Evolutionary conservation across 2,888 invertebrate genomes (phyloP), one percentile per base, ranked within the genome.

Genomic region (Aplocera efformata): DNA sequence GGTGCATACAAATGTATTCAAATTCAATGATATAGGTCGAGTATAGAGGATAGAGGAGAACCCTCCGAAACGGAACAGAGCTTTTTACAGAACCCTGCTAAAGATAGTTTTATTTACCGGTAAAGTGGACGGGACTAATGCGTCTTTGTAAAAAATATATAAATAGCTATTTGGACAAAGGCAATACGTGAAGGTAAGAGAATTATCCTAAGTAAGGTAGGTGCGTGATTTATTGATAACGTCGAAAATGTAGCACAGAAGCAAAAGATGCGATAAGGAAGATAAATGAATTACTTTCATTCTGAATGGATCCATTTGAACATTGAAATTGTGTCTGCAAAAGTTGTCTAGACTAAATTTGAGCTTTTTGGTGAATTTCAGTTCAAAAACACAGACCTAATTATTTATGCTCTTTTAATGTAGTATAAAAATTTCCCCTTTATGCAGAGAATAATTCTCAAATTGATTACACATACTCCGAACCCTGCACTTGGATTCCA

Each of bases 221-320:
- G 77, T 75, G 67, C 68, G 77, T 83, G 83, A 84, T 82, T 82
- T 83, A 84, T 83, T 65, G 80, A 77, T 75, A 72, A 65, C 66
- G 66, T 63, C 61, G 72, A 70, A 74, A 79, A 74, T 66, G 69
- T 70, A 70, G 64, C 62, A 56, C 49, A 48, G 63, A 59, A 71
- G 72, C 74, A 78, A 81, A 79, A 79, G 75, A 81, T 70, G 70
- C 69, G 72, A 63, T 74, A 81, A 78, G 73, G 75, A 81, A 83
- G 80, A 83, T 79, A 79, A 81, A 83, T 83, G 81, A 79, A 77
- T 78, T 78, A 78, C 75, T 74, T 72, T 67, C 72, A 69, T 70
- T 70, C 71, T 65, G 64, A 60, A 51, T 58, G 61, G 55, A 66
- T 56, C 68, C 67, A 71, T 74, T 73, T 69, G 58, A 58, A 56